phyloP scores from a whole-genome alignment of 2,113 vertebrate genomes.

The Gasterosteus nipponicus region DNA sequence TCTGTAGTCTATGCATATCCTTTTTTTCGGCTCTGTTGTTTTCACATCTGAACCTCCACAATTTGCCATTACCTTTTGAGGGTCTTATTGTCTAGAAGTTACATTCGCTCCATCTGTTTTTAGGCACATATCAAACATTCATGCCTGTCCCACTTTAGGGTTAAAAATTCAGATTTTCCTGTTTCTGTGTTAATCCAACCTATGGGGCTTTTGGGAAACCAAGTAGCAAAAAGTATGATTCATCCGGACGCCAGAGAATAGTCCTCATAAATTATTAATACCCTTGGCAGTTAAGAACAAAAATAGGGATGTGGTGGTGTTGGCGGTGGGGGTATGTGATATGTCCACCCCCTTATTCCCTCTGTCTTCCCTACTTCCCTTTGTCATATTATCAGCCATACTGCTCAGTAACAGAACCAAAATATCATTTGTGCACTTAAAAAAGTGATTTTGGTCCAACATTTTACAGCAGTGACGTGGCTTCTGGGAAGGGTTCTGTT shows the following conservation, averaged over 20 bases:
- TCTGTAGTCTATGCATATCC: not conserved
- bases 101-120: slow-evolving; percentile 33
- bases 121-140: slow-evolving; percentile 58
- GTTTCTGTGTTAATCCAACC: slow-evolving; percentile 62
- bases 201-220: slow-evolving; percentile 63
- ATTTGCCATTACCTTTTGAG: not conserved
- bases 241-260: slow-evolving; percentile 69
- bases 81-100: slow-evolving; percentile 5
- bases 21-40: not conserved
- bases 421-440: slow-evolving; percentile 11
- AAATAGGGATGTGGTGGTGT: slow-evolving; percentile 45
- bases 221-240: slow-evolving; percentile 72
- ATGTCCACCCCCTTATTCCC: slow-evolving; percentile 26
- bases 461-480: slow-evolving; percentile 58
- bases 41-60: not conserved
- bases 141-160: slow-evolving; percentile 49
- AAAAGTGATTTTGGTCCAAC: slow-evolving; percentile 21
- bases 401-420: slow-evolving; percentile 10
- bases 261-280: slow-evolving; percentile 75
- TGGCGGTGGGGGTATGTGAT: slow-evolving; percentile 32
- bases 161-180: slow-evolving; percentile 56
- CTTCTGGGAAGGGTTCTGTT: slow-evolving; percentile 37
- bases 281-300: slow-evolving; percentile 66
- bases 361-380: not conserved
- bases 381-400: not conserved